Evolutionary conservation across 1,140 invertebrate genomes (phyloP), one percentile per base, ranked within the genome.

Genomic region (Drosophila persimilis): DNA sequence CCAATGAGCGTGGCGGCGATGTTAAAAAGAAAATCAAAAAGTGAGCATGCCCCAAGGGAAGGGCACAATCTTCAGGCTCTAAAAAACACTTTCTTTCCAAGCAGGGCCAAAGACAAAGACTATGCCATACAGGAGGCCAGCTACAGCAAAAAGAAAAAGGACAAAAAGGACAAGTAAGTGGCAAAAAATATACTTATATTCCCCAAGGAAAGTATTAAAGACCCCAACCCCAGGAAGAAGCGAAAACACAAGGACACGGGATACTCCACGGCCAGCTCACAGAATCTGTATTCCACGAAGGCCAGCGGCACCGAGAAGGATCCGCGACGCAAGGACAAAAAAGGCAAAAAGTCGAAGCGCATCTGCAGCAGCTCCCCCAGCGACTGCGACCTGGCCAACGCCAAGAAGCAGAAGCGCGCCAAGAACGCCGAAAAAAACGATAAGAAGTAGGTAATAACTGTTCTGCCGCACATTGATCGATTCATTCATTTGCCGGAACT

Each of bases 251-350:
- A 95, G 80, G 94, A 95, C 60, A 94, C 94, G 0, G 94, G 94
- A 17, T 94, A 94, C 71, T 95, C 94, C 0, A 95, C 94, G 7
- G 94, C 93, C 17, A 94, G 93, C 80, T 94, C 94, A 0, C 92
- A 93, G 58, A 93, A 90, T 58, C 79, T 91, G 0, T 86, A 92
- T 48, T 73, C 86, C 22, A 90, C 90, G 48, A 85, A 92, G 77
- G 86, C 90, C 2, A 65, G 62, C 26, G 71, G 71, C 11, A 84
- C 80, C 13, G 84, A 77, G 7, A 90, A 92, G 11, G 74, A 86
- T 0, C 7, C 63, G 1, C 59, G 80, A 5, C 77, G 79, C 39
- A 91, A 91, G 77, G 90, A 91, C 9, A 91, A 91, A 50, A 91
- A 90, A 52, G 71, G 35, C 39, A 91, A 91, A 61, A 91, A 91